phyloP scores from a whole-genome alignment of 2,888 invertebrate species.

The Lepeophtheirus nordmannii region DNA sequence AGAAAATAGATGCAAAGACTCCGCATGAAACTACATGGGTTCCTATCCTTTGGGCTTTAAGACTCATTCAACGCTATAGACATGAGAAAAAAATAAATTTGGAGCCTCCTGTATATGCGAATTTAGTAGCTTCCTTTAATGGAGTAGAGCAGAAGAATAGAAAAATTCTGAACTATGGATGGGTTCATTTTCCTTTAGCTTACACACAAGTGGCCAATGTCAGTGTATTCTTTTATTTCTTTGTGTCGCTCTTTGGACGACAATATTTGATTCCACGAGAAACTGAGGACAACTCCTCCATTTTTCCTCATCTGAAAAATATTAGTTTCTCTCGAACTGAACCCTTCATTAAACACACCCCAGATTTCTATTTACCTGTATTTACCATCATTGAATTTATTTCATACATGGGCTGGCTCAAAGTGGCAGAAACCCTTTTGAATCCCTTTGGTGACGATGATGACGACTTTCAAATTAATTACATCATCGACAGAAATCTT shows the following conservation, averaged over 20 bases:
- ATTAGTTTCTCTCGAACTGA: neutral
- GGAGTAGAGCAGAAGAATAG: slow-evolving; percentile 18
- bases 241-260: slow-evolving; percentile 67
- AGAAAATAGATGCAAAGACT: neutral
- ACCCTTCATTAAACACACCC: slow-evolving; percentile 19
- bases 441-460: slow-evolving; percentile 90
- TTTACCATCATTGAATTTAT: slow-evolving; percentile 48
- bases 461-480: slow-evolving; percentile 80
- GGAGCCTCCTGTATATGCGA: slow-evolving; percentile 22
- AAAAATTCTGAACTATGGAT: slow-evolving; percentile 24
- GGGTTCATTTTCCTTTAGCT: slow-evolving; percentile 24
- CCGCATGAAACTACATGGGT: slow-evolving; percentile 22
- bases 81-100: slow-evolving; percentile 5
- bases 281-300: neutral
- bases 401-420: slow-evolving; percentile 83
- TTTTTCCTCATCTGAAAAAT: neutral
- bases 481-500: slow-evolving; percentile 80
- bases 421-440: slow-evolving; percentile 80
- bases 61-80: slow-evolving; percentile 9
- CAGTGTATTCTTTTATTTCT: slow-evolving; percentile 75
- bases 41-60: slow-evolving; percentile 23
- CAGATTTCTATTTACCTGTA: slow-evolving; percentile 13
- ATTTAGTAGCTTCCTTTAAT: slow-evolving; percentile 16
- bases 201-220: slow-evolving; percentile 54
- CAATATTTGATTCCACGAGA: slow-evolving; percentile 51